Conservation (phyloP, 2,888 invertebrate species). For the Drosophila paramelanica region DNA sequence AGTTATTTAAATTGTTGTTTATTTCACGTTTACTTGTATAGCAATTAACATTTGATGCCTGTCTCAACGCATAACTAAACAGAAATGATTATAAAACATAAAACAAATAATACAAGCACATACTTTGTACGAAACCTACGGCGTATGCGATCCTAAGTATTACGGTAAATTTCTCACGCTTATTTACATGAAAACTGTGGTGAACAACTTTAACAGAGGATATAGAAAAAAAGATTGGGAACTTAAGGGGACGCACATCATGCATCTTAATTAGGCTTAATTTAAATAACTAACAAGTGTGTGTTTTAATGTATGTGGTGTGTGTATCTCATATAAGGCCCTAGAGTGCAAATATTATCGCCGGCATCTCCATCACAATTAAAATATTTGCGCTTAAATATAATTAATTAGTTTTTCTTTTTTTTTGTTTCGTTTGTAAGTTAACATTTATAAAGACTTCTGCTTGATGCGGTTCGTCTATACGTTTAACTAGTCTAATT, state of each 20-base stretch:
- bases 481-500: constrained; percentile 74
- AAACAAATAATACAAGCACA: constrained; percentile 54
- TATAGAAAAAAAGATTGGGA: constrained; percentile 19
- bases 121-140: constrained; percentile 31
- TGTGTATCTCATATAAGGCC: constrained; percentile 79
- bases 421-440: constrained; percentile 40
- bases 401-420: constrained; percentile 49
- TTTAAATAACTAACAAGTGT: constrained; percentile 77
- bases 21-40: constrained; percentile 56
- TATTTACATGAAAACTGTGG: constrained; percentile 67
- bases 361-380: constrained; percentile 72
- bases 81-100: constrained; percentile 40
- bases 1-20: constrained; percentile 72
- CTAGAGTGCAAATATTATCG: constrained; percentile 78
- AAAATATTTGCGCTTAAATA: constrained; percentile 76
- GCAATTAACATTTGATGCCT: constrained; percentile 77
- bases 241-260: constrained; percentile 28
- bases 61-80: constrained; percentile 46
- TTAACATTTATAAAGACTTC: constrained; percentile 68
- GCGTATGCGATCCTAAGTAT: constrained; percentile 41
- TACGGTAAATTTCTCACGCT: constrained; percentile 41
- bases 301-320: constrained; percentile 24
- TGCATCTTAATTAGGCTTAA: constrained; percentile 41
- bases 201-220: constrained; percentile 71
- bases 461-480: constrained; percentile 14